phyloP scores from a whole-genome alignment of 1,140 invertebrate genomes.

The Leptinotarsa undecemlineata region DNA sequence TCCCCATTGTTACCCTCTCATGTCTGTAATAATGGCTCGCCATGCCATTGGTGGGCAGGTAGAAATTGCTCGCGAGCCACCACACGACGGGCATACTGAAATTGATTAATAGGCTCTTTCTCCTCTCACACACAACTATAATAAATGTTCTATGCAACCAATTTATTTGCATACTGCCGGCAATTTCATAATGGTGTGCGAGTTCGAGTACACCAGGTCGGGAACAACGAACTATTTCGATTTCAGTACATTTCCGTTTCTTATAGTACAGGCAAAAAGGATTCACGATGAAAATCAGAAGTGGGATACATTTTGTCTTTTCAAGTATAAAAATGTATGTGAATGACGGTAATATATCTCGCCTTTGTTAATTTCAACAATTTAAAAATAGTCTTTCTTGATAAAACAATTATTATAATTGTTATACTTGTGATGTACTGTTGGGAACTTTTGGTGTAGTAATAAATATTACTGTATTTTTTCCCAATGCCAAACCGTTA shows the following conservation, averaged over 20 bases:
- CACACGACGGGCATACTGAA: not conserved
- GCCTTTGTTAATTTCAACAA: no score
- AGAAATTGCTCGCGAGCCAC: constrained; percentile 1
- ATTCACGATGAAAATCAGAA: not conserved
- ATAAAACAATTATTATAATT: no score
- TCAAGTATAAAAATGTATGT: no score
- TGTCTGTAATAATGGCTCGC: not conserved
- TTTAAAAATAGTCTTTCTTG: no score
- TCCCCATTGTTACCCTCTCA: not conserved
- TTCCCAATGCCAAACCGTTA: no score
- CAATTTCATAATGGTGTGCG: constrained; percentile 5
- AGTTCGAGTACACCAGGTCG: not conserved
- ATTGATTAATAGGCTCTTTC: not conserved
- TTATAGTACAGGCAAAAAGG: not conserved
- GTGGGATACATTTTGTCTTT: no score
- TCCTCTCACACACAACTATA: constrained; percentile 1
- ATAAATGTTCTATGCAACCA: constrained; percentile 8
- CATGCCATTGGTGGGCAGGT: not conserved
- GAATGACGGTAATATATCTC: no score
- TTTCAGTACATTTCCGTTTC: not conserved
- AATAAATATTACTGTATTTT: no score
- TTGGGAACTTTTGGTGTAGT: no score
- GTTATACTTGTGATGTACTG: no score
- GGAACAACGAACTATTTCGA: not conserved
- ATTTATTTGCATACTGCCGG: constrained; percentile 2